Evolutionary conservation across 2,797 vertebrate genomes (phyloP), one percentile per base, ranked within the genome.

Genomic region (Menidia menidia): DNA sequence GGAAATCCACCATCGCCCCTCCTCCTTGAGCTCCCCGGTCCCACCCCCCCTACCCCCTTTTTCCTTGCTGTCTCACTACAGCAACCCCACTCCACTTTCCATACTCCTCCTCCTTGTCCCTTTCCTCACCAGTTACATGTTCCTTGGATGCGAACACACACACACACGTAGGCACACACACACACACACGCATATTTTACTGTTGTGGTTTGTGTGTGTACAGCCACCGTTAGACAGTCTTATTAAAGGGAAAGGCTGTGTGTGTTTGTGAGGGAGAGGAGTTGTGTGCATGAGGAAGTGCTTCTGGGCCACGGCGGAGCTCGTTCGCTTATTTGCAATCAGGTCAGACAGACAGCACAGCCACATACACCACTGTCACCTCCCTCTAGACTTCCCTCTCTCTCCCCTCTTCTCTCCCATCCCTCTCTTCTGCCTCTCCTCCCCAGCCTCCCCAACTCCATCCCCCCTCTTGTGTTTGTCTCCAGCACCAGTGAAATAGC

Each of bases 291-390:
- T 87, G 87, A 84, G 83, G 87, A 92, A 91, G 88, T 92, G 88
- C 92, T 91, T 90, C 78, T 91, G 88, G 90, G 91, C 90, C 87
- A 72, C 73, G 51, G 86, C 80, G 72, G 79, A 88, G 91, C 88
- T 92, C 87, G 89, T 84, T 84, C 80, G 87, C 92, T 93, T 93
- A 94, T 94, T 94, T 93, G 93, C 91, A 94, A 93, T 93, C 92
- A 93, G 93, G 93, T 94, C 93, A 94, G 91, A 93, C 89, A 91
- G 89, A 87, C 89, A 91, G 84, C 87, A 90, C 85, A 90, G 89
- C 87, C 91, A 91, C 89, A 93, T 92, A 89, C 88, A 92, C 91
- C 87, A 93, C 90, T 92, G 92, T 94, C 91, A 94, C 92, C 91
- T 92, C 91, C 92, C 91, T 87, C 82, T 66, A 90, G 92, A 93